Percentiles rank a stretch among this genome's conserved stretches.
phyloP scores from a whole-genome alignment of 2,797 vertebrate genomes.

The Pseudomugil gertrudae region DNA sequence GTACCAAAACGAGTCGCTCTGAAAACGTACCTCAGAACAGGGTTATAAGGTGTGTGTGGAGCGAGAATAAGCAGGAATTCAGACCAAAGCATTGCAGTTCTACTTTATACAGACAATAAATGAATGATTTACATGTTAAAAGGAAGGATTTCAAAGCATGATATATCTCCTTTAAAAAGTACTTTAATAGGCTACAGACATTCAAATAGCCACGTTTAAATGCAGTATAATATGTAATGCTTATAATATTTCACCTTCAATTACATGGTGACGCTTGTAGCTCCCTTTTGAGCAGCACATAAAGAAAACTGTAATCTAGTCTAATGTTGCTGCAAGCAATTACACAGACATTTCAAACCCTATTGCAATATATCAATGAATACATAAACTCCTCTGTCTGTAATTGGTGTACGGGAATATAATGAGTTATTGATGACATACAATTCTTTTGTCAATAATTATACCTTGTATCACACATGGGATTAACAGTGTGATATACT shows the following conservation, averaged over 20 bases:
- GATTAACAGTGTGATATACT: not conserved
- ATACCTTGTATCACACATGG: slow-evolving; percentile 6
- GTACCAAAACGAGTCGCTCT: too few species aligned
- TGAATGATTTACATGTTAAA: too few species aligned
- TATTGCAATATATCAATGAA: slow-evolving; percentile 2
- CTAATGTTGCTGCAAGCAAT: slow-evolving; percentile 14
- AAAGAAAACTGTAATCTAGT: not conserved
- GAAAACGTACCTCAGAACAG: too few species aligned
- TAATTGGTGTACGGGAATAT: slow-evolving; percentile 6
- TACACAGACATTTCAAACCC: slow-evolving; percentile 6
- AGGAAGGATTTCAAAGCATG: too few species aligned
- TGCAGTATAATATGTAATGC: not conserved
- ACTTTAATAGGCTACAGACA: too few species aligned
- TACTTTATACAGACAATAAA: too few species aligned
- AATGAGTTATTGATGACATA: slow-evolving; percentile 24
- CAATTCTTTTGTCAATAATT: slow-evolving; percentile 13
- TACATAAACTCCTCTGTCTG: not conserved
- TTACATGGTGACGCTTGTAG: not conserved
- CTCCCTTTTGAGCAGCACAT: not conserved
- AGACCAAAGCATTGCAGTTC: too few species aligned
- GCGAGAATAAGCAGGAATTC: too few species aligned
- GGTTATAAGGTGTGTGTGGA: too few species aligned
- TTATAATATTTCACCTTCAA: not conserved
- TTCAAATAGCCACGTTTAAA: too few species aligned
- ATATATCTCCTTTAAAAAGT: too few species aligned